Conservation (phyloP, 2,888 invertebrate genomes). For the Cartodere bifasciata region DNA sequence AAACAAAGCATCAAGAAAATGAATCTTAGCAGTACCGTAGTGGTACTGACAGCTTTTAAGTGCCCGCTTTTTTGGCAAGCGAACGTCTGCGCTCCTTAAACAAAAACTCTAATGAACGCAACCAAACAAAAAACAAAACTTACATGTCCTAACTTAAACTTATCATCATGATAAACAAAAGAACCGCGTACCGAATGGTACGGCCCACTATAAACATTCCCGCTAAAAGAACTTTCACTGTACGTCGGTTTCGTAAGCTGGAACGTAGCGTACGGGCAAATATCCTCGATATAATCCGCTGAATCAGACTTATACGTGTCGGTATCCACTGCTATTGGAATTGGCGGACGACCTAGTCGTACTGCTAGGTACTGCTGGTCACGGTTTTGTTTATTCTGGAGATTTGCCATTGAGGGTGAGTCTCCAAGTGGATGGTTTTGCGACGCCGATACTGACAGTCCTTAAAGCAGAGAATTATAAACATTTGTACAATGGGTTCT, state of each 20-base stretch:
- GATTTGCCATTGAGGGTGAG: constrained; percentile 63
- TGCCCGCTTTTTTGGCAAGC: too few relatives aligned
- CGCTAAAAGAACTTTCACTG: constrained; percentile 83
- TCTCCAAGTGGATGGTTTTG: constrained; percentile 49
- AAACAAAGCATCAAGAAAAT: not conserved
- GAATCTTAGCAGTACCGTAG: too few relatives aligned
- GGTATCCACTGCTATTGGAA: constrained; percentile 39
- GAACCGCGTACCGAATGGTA: constrained; percentile 76
- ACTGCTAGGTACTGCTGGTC: constrained; percentile 68
- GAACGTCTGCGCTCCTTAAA: too few relatives aligned
- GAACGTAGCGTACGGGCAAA: constrained; percentile 87
- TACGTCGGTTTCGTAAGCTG: constrained; percentile 72
- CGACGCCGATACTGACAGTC: constrained; percentile 33
- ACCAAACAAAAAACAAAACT: constrained; percentile 26
- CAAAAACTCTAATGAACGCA: too few relatives aligned
- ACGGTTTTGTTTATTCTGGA: constrained; percentile 69
- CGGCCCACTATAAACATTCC: constrained; percentile 76
- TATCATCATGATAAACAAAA: constrained; percentile 82
- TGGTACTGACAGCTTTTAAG: too few relatives aligned
- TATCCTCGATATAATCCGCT: constrained; percentile 82
- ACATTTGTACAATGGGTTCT: too few relatives aligned
- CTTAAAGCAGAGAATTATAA: too few relatives aligned
- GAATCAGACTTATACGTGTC: constrained; percentile 38
- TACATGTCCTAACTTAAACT: constrained; percentile 62
- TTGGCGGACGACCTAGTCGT: constrained; percentile 33